Conservation (phyloP, 1,140 invertebrate genomes). For the Drosophila watanabei region DNA sequence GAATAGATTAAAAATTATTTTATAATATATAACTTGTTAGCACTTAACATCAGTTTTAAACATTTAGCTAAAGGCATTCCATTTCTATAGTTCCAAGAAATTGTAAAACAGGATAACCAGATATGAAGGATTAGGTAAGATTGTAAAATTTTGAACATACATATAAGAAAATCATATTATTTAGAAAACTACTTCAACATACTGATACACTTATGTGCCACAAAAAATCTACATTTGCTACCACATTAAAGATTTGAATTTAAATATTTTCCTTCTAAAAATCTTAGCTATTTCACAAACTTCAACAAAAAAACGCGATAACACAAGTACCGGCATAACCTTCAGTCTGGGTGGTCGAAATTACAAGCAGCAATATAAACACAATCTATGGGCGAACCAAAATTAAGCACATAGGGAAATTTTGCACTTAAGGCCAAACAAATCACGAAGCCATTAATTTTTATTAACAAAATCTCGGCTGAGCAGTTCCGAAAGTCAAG, state of each 20-base stretch:
- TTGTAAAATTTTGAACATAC: too few species aligned
- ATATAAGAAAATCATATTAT: too few species aligned
- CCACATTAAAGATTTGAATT: neutral
- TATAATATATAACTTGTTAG: too few species aligned
- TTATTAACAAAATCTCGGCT: constrained; percentile 79
- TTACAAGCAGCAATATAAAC: constrained; percentile 51
- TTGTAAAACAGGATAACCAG: too few species aligned
- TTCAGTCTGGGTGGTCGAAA: constrained; percentile 27
- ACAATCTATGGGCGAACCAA: constrained; percentile 27
- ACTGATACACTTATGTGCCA: too few species aligned
- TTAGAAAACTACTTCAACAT: too few species aligned
- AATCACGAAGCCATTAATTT: constrained; percentile 81
- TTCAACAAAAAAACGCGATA: neutral
- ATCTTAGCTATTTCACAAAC: neutral
- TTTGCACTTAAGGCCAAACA: constrained; percentile 67
- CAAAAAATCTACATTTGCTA: neutral
- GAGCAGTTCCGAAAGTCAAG: constrained; percentile 53
- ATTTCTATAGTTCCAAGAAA: too few species aligned
- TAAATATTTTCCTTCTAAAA: neutral
- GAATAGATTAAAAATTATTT: too few species aligned
- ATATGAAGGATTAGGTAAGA: too few species aligned
- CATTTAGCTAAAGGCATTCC: too few species aligned
- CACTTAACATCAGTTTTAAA: too few species aligned
- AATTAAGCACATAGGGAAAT: constrained; percentile 52
- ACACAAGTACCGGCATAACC: neutral